Base-by-base conservation (phyloP, 2,888 invertebrate species). In the Megastigmus dorsalis region DNA sequence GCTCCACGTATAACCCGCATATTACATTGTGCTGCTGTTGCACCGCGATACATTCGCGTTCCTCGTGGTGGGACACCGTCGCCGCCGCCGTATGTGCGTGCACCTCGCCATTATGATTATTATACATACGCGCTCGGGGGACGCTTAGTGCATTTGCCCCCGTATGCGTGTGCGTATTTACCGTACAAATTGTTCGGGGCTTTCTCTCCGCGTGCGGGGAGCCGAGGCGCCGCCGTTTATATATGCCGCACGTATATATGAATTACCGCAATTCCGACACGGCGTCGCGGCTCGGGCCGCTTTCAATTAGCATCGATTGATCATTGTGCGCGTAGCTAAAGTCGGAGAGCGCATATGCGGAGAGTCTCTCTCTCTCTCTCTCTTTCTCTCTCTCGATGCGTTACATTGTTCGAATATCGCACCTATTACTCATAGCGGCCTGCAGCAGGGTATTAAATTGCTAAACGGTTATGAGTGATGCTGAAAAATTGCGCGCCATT, bases 301-400 rank as follows among this genome's bases (percentile, higher is more conserved):
- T 68, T 68, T 55, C 26, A 74, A 68, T 68, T 73, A 74, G 20
- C 54, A 68, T 74, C 55, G 68, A 74, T 68, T 62, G 41, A 72
- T 66, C 50, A 23, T 59, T 48, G 45, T n/a, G n/a, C n/a, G n/a
- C n/a, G n/a, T 71, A 13, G 13, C 54, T 45, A 45, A 23, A 45
- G 15, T 45, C 18, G 50, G 41, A 10, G n/a, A n/a, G n/a, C n/a
- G n/a, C n/a, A n/a, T n/a, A n/a, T n/a, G n/a, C n/a, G n/a, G n/a
- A n/a, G n/a, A n/a, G n/a, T n/a, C n/a, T n/a, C n/a, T n/a, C n/a
- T n/a, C n/a, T n/a, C n/a, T n/a, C n/a, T n/a, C n/a, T n/a, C n/a
- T n/a, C n/a, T n/a, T n/a, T n/a, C n/a, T n/a, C n/a, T n/a, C n/a
- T n/a, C n/a, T n/a, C n/a, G n/a, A n/a, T n/a, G n/a, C n/a, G n/a